Evolutionary conservation across 2,888 invertebrate species (phyloP).

Genomic region (Acheta domesticus): DNA sequence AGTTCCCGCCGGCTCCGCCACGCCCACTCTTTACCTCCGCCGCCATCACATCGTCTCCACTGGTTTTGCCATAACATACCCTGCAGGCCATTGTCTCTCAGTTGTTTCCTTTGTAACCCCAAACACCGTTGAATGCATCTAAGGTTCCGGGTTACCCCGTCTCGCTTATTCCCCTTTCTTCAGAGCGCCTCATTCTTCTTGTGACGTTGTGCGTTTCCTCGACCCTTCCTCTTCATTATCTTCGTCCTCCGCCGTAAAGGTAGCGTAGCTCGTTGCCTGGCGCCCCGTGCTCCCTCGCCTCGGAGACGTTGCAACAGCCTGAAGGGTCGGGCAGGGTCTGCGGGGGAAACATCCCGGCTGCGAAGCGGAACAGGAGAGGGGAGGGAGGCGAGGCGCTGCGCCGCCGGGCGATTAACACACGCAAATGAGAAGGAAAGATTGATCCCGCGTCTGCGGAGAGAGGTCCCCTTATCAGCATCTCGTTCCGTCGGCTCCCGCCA

Average conservation of each 20-base stretch:
- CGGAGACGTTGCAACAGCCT: too few relatives aligned
- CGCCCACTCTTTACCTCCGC: too few relatives aligned
- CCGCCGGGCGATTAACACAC: slow-evolving; percentile 31
- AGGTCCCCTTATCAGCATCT: background rate
- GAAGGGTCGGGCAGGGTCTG: background rate
- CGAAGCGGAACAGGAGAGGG: background rate
- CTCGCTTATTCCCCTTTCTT: background rate
- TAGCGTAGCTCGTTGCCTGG: background rate
- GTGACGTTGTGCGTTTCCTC: background rate
- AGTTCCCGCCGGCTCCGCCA: too few relatives aligned
- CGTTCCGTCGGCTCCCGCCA: background rate
- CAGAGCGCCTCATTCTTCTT: too few relatives aligned
- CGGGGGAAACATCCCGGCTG: background rate
- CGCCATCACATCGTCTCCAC: too few relatives aligned
- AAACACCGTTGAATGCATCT: too few relatives aligned
- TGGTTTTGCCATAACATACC: too few relatives aligned
- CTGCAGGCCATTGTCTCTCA: too few relatives aligned
- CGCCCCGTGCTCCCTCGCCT: too few relatives aligned
- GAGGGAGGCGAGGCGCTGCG: background rate
- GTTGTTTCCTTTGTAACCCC: too few relatives aligned
- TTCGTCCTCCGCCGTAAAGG: background rate
- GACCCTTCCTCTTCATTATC: background rate
- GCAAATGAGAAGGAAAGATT: slow-evolving; percentile 32
- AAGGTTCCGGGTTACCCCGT: background rate
- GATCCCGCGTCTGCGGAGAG: background rate